Evolutionary conservation across 2,113 vertebrate species (phyloP).

Genomic region (Agapornis roseicollis): DNA sequence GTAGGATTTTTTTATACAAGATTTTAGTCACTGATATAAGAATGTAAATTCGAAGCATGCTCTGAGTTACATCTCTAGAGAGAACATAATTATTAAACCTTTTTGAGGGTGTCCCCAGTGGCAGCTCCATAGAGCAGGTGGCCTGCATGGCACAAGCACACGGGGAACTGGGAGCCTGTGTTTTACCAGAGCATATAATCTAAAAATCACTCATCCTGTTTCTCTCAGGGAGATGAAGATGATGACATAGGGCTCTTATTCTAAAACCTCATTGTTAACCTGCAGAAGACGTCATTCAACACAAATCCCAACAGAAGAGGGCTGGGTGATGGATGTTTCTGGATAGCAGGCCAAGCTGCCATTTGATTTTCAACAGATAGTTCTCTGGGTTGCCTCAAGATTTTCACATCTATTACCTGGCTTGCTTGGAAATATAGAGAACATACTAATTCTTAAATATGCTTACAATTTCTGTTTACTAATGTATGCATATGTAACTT

Average conservation of each 20-base stretch:
- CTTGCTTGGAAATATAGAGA: slow-evolving; percentile 45
- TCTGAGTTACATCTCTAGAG: slow-evolving; percentile 58
- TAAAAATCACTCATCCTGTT: slow-evolving; percentile 70
- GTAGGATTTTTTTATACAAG: slow-evolving; percentile 11
- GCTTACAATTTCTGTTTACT: background rate
- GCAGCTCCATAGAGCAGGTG: slow-evolving; percentile 73
- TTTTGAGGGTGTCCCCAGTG: slow-evolving; percentile 62
- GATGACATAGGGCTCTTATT: slow-evolving; percentile 51
- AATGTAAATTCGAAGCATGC: slow-evolving; percentile 49
- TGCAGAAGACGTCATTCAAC: slow-evolving; percentile 70
- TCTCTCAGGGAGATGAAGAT: slow-evolving; percentile 60
- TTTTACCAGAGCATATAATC: slow-evolving; percentile 71
- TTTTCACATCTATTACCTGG: slow-evolving; percentile 1
- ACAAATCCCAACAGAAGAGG: slow-evolving; percentile 69
- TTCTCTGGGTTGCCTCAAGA: slow-evolving; percentile 23
- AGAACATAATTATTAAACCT: slow-evolving; percentile 61
- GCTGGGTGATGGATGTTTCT: slow-evolving; percentile 69
- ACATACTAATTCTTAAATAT: background rate
- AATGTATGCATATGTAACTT: background rate
- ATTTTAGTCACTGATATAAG: slow-evolving; percentile 35
- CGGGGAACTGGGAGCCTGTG: slow-evolving; percentile 57
- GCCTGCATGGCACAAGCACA: slow-evolving; percentile 38
- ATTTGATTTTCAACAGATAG: slow-evolving; percentile 60
- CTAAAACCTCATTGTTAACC: slow-evolving; percentile 77
- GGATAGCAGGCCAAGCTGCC: slow-evolving; percentile 58